phyloP scores from a whole-genome alignment of 2,888 invertebrate species.

The Artemia sinica region DNA sequence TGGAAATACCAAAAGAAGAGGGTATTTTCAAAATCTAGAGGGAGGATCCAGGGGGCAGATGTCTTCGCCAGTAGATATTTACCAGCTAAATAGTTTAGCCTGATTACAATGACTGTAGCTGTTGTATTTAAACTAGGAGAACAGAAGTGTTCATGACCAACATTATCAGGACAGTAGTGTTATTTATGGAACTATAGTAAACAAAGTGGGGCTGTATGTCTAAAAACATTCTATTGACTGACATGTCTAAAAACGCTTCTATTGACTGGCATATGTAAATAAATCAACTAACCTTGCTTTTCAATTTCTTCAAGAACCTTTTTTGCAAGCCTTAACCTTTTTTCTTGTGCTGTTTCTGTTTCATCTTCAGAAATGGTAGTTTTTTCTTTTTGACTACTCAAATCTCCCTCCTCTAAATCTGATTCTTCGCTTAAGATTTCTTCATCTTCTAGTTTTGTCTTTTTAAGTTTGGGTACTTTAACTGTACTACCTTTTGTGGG shows the following conservation, averaged over 20 bases:
- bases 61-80: too few species aligned
- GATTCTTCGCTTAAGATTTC: not conserved
- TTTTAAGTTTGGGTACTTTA: not conserved
- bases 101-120: too few species aligned
- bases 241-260: not conserved
- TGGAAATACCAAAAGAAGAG: too few species aligned
- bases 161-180: too few species aligned
- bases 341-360: conserved; percentile 68
- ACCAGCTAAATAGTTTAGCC: too few species aligned
- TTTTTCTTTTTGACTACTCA: not conserved
- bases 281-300: conserved; percentile 41
- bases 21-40: too few species aligned
- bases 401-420: not conserved
- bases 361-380: conserved; percentile 36
- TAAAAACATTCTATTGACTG: not conserved
- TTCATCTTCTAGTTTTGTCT: not conserved
- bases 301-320: conserved; percentile 72
- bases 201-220: not conserved
- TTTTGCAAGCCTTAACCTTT: conserved; percentile 71
- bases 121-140: too few species aligned
- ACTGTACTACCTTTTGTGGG: too few species aligned
- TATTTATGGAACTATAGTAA: too few species aligned
- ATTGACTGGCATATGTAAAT: not conserved
- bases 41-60: too few species aligned
- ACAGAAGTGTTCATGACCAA: too few species aligned